Percentiles rank a stretch among this genome's conserved stretches.
phyloP scores from a whole-genome alignment of 2,113 vertebrate genomes.

The Penelope pileata region DNA sequence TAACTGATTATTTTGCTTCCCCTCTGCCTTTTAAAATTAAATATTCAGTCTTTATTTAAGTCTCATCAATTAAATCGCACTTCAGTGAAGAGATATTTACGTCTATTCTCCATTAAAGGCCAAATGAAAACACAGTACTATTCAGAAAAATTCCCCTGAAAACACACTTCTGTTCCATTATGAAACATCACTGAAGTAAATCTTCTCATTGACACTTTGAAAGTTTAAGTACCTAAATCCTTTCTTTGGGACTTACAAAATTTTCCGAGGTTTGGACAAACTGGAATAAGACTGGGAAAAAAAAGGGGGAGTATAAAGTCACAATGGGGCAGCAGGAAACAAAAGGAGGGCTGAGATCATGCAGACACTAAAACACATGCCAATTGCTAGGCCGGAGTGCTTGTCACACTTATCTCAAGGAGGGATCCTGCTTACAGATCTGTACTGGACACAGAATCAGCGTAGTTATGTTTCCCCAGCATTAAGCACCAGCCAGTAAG shows the following conservation, averaged over 20 bases:
- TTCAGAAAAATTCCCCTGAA: neutral
- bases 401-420: neutral
- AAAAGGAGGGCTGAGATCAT: neutral
- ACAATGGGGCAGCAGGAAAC: neutral
- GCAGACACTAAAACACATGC: neutral
- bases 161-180: neutral
- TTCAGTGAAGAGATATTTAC: neutral
- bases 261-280: neutral
- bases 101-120: neutral
- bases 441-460: accelerated
- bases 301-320: neutral
- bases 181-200: neutral
- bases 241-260: neutral
- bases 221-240: neutral
- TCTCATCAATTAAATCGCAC: neutral
- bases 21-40: neutral
- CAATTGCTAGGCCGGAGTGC: neutral
- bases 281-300: neutral
- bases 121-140: neutral
- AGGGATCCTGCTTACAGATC: neutral
- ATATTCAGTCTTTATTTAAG: neutral
- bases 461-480: neutral
- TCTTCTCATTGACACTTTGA: neutral
- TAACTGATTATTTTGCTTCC: neutral
- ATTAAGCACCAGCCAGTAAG: neutral